Base-by-base conservation (phyloP, 2,797 vertebrate genomes). In the Xiphorhynchus erythropygius region DNA sequence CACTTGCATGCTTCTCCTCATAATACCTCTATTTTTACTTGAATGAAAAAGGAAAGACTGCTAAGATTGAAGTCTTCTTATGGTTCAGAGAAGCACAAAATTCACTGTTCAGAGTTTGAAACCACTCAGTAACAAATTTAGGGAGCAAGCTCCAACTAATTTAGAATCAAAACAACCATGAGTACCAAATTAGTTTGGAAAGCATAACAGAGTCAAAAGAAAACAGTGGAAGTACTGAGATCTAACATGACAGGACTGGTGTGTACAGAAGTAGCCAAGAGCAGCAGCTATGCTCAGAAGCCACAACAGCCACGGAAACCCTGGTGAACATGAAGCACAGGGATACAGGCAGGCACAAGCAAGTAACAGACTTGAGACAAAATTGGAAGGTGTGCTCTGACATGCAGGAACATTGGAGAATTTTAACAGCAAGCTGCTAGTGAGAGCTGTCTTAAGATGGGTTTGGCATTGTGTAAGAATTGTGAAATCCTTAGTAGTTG, bases 331-430 rank as follows among this genome's bases (percentile, higher is more conserved):
- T 1, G 12, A 50, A 60, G 53, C 8, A 25, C 10, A 62, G 33
- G 46, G 82, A 49, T 7, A 49, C 37, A 42, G 18, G 16, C 10
- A 52, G 35, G 57, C 18, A 46, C 4, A 52, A 37, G 13, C 1
- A 1, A 64, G 11, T n/a, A 63, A 32, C 7, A 49, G 32, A 16
- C 46, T 63, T 15, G 22, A 67, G 76, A 79, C 17, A 24, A 63
- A 70, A 35, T 17, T 56, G 59, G 25, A 35, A 55, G 18, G 46
- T 65, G 42, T 15, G 13, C 25, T 47, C 46, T 16, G 15, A 39
- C 22, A n/a, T 22, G 32, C 4, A 23, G 1, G 10, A 44, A 76
- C 2, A 16, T 4, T 0, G 3, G 8, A 88, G 25, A 68, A 88
- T 8, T 2, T 2, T 30, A 75, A 65, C 25, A 80, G 42, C 12